Base-by-base conservation (phyloP, 2,113 vertebrate species). In the Rhineura floridana region DNA sequence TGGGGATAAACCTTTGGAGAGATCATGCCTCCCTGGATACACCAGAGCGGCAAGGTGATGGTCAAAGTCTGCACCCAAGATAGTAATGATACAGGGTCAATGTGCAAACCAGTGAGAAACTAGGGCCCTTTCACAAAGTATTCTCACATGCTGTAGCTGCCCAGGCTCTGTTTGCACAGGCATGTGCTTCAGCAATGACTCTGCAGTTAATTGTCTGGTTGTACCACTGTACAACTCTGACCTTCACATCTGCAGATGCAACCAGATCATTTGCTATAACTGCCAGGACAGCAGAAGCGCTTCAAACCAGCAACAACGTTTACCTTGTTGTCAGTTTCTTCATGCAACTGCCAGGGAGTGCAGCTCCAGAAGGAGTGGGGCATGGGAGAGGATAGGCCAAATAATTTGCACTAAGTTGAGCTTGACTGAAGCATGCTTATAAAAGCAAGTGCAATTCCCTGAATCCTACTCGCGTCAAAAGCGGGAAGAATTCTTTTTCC, bases 371-470 rank as follows among this genome's bases (percentile, higher is more conserved):
- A 86, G 85, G 46, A 77, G 48, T 6, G 23, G 67, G 70, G 50
- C 39, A 73, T 39, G 42, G 82, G 48, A 6, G 39, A 59, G 33
- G 39, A n/a, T 2, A 44, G 50, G 48, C 28, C 72, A 69, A 42
- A 83, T 44, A 69, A 88, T 55, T 78, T 83, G 73, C 44, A 76
- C 76, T 76, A 8, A 6, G 70, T 62, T 42, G 11, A 59, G 65
- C 46, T 78, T 70, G 46, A 67, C n/a, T 78, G 73, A 84, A 78
- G 48, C 23, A 19, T 69, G 73, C 63, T 88, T 78, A 69, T n/a
- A 44, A 78, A 84, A 87, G 80, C 80, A 86, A 79, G 65, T 28
- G 75, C 80, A 44, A 75, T 76, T 83, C 55, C 59, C 39, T 59
- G 48, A 79, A 46, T 79, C 87, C 9, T 55, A 72, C 42, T 72